Percentiles rank a stretch among this genome's conserved stretches.
phyloP scores from a whole-genome alignment of 2,113 vertebrate genomes.

The Lophius piscatorius region DNA sequence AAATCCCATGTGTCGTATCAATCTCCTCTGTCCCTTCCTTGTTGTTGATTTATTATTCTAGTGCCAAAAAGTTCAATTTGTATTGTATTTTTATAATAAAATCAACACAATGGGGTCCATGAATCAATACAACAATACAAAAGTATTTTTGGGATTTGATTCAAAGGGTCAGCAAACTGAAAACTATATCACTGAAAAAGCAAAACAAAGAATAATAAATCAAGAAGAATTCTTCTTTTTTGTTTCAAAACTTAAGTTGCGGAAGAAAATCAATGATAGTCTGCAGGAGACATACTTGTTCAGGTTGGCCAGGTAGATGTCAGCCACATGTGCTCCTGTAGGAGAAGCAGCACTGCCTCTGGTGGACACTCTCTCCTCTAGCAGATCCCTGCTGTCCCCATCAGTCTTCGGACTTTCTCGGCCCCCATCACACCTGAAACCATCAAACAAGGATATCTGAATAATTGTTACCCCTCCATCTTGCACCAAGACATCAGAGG shows the following conservation, averaged over 20 bases:
- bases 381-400: conserved; percentile 84
- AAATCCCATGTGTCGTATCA: too few species aligned
- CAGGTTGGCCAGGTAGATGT: conserved; percentile 98
- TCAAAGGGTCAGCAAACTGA: neutral
- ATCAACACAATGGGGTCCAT: too few species aligned
- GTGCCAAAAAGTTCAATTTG: too few species aligned
- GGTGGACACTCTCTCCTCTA: conserved; percentile 92
- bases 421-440: conserved; percentile 87
- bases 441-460: neutral
- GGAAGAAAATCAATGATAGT: too few species aligned
- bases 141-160: neutral
- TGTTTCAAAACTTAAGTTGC: too few species aligned
- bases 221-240: neutral
- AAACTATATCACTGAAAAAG: neutral
- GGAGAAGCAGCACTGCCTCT: conserved; percentile 91
- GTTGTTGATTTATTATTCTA: too few species aligned
- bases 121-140: too few species aligned
- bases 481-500: neutral
- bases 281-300: conserved; percentile 89
- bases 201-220: too few species aligned
- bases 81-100: too few species aligned
- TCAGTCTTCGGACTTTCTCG: conserved; percentile 94
- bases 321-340: conserved; percentile 94
- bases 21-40: too few species aligned
- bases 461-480: neutral